Conservation (phyloP, 1,140 invertebrate species). For the Coelopa frigida region DNA sequence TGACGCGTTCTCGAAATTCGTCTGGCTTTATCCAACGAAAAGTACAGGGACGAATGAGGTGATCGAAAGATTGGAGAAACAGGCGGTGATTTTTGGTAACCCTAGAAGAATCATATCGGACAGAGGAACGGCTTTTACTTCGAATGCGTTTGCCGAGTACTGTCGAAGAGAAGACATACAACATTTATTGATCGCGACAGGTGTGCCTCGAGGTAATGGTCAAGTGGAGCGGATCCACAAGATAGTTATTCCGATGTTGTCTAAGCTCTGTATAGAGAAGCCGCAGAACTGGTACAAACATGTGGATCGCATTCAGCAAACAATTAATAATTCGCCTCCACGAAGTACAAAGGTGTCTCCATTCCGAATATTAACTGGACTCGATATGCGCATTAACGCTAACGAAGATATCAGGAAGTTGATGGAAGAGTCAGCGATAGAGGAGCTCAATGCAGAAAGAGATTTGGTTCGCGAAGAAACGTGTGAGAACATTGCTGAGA, state of each 20-base stretch:
- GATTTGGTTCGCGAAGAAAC: slow-evolving; percentile 12
- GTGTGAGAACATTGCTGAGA: slow-evolving; percentile 11
- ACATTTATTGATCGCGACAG: slow-evolving; percentile 27
- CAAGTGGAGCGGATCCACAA: slow-evolving; percentile 21
- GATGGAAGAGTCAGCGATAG: not conserved
- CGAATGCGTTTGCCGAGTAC: slow-evolving; percentile 1
- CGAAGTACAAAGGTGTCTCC: slow-evolving; percentile 14
- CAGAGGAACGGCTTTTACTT: not conserved
- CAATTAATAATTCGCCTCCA: not conserved
- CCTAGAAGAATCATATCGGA: slow-evolving; percentile 1
- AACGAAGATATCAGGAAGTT: not conserved
- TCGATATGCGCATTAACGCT: slow-evolving; percentile 23
- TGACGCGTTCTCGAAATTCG: slow-evolving; percentile 44
- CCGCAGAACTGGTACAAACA: not conserved
- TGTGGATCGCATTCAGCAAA: slow-evolving; percentile 18
- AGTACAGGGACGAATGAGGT: slow-evolving; percentile 9
- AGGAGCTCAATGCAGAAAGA: not conserved
- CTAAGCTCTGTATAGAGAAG: slow-evolving; percentile 15
- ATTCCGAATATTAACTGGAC: slow-evolving; percentile 1
- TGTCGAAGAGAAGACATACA: slow-evolving; percentile 25
- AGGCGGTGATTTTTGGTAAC: slow-evolving; percentile 7
- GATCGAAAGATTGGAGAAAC: slow-evolving; percentile 13
- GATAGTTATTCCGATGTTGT: slow-evolving; percentile 19
- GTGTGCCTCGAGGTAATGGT: slow-evolving; percentile 27
- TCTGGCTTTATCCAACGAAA: slow-evolving; percentile 26